A percentile compares a stretch with the other conserved stretches of the same genome.
These are phyloP conservation scores for Ridgeia piscesae DNA, from an alignment of 1,140 invertebrate genomes.

Conservation along the genomic window DNA sequence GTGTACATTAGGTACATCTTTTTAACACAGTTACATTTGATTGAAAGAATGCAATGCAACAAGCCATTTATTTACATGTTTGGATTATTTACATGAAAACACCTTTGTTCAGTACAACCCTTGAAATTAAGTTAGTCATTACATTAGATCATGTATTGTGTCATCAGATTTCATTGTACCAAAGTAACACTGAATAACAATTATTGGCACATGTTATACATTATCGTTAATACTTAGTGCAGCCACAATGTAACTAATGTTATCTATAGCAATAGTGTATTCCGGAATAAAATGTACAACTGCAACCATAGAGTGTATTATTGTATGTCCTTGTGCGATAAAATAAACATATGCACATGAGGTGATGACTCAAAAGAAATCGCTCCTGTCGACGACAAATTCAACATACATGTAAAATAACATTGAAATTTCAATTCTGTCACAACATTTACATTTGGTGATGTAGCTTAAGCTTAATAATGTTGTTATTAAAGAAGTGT, in stretches of 20 bases:
- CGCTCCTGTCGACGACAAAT: no score
- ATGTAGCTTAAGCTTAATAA: no score
- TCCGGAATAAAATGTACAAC: not conserved
- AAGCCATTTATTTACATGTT: not conserved
- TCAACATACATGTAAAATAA: no score
- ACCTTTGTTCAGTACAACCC: not conserved
- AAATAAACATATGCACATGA: not conserved
- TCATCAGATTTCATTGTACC: not conserved
- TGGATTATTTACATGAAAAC: not conserved
- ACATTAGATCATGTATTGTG: not conserved
- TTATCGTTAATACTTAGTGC: not conserved
- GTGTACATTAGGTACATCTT: not conserved
- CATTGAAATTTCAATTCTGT: no score
- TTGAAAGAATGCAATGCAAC: not conserved
- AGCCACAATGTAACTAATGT: not conserved
- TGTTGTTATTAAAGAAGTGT: no score
- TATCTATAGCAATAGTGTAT: not conserved
- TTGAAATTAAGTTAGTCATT: no score
- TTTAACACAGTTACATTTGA: not conserved
- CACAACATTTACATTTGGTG: no score
- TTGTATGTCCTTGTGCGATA: not conserved
- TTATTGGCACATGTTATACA: not conserved
- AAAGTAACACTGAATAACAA: not conserved
- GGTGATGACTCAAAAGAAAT: not conserved
- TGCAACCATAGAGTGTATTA: not conserved